phyloP scores from a whole-genome alignment of 2,888 invertebrate species.

The Cephonodes hylas region DNA sequence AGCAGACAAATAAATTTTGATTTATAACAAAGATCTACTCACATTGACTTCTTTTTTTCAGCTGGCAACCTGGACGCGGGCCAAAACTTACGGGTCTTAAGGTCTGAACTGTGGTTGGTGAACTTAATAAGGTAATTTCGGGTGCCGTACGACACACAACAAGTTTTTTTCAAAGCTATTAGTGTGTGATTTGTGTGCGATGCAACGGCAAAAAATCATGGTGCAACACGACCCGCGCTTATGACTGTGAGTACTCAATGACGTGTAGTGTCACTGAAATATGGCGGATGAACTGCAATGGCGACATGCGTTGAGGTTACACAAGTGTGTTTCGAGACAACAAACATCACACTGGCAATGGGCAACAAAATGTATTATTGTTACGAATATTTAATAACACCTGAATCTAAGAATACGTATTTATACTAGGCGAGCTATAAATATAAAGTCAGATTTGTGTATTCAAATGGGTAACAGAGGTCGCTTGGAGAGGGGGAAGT shows the following conservation, averaged over 20 bases:
- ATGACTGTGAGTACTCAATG: no score
- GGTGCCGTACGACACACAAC: neutral
- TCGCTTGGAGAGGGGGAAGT: neutral
- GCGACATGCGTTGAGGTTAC: neutral
- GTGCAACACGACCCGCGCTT: neutral
- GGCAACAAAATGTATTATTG: neutral
- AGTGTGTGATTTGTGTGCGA: neutral
- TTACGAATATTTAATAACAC: neutral
- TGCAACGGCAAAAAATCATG: neutral
- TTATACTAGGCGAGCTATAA: neutral
- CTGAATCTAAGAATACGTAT: neutral
- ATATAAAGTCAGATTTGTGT: neutral
- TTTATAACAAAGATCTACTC: neutral
- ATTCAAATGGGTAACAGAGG: neutral
- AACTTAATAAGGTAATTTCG: neutral
- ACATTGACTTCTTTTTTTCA: neutral
- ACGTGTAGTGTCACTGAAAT: no score
- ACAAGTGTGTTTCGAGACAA: neutral
- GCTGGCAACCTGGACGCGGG: neutral
- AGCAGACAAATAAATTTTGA: neutral
- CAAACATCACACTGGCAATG: neutral
- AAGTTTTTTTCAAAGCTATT: neutral
- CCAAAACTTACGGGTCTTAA: neutral
- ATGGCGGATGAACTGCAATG: neutral
- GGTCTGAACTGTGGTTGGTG: neutral